Evolutionary conservation across 2,797 vertebrate species (phyloP), one percentile per base, ranked within the genome.

Genomic region (Gymnothorax reevesii): DNA sequence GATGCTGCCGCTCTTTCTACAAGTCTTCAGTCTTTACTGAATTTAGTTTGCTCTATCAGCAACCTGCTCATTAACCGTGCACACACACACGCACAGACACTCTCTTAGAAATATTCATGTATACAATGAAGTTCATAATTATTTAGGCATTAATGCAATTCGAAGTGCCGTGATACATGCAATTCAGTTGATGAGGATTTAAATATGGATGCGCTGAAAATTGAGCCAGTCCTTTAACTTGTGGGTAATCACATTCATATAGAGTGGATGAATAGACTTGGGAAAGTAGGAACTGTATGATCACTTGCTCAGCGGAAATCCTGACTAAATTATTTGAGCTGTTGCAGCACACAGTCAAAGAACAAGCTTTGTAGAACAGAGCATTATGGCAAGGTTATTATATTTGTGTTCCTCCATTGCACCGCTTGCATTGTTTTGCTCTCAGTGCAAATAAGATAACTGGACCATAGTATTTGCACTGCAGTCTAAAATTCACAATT

Each of bases 271-370:
- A 42, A 42, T 22, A 57, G 4, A 82, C 25, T 20, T 25, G 57
- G 33, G 13, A 33, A 57, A 3, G 57, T 10, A 27, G 54, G 9
- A 5, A n/a, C 57, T 73, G 69, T 83, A 83, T 73, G 0, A 49
- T 55, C 17, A 27, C 77, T 17, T 82, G 55, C 71, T 49, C 25
- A n/a, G 33, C 15, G 27, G 7, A 60, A 49, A 87, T 60, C 86
- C 66, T 49, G 82, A 42, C 27, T 86, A 62, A 86, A 86, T 73
- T 83, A 22, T 77, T 54, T 57, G 52, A 83, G 42, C n/a, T 33
- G 17, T 62, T 42, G 27, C 66, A 83, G 69, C 3, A 60, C 73
- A 49, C 66, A 75, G 2, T 15, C n/a, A 6, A 57, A 62, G n/a
- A 54, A 57, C 57, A 86, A 57, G 85, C 75, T 60, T 6, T 80